phyloP scores from a whole-genome alignment of 2,888 invertebrate genomes.

The Patella caerulea region DNA sequence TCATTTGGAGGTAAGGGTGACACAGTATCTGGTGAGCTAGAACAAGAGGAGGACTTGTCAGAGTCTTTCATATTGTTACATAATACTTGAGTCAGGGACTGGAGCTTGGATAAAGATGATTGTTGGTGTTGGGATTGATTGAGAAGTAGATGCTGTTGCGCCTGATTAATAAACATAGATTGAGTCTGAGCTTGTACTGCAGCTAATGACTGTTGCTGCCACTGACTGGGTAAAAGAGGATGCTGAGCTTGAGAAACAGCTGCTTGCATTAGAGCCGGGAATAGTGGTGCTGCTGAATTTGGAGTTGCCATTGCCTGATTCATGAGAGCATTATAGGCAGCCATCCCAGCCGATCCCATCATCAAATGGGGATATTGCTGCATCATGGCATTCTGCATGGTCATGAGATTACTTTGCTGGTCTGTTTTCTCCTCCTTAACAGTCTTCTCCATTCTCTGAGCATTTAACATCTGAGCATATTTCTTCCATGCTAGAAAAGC shows the following conservation, averaged over 20 bases:
- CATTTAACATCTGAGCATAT: constrained; percentile 12
- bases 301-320: constrained; percentile 2
- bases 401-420: background rate
- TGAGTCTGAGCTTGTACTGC: background rate
- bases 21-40: background rate
- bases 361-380: background rate
- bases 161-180: background rate
- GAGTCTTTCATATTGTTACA: constrained; percentile 3
- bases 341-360: background rate
- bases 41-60: background rate
- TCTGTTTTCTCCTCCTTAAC: background rate
- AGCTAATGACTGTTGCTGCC: background rate
- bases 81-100: constrained; percentile 6
- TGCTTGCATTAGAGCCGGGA: constrained; percentile 7
- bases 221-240: background rate
- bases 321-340: background rate
- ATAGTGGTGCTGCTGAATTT: background rate
- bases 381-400: constrained; percentile 7
- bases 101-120: constrained; percentile 8
- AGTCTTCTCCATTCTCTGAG: constrained; percentile 1
- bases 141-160: background rate
- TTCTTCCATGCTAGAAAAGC: constrained; percentile 3
- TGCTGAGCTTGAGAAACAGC: constrained; percentile 2
- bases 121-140: background rate
- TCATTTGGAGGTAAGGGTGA: background rate